Evolutionary conservation across 2,888 invertebrate genomes (phyloP).

Genomic region (Eupeodes latifasciatus): DNA sequence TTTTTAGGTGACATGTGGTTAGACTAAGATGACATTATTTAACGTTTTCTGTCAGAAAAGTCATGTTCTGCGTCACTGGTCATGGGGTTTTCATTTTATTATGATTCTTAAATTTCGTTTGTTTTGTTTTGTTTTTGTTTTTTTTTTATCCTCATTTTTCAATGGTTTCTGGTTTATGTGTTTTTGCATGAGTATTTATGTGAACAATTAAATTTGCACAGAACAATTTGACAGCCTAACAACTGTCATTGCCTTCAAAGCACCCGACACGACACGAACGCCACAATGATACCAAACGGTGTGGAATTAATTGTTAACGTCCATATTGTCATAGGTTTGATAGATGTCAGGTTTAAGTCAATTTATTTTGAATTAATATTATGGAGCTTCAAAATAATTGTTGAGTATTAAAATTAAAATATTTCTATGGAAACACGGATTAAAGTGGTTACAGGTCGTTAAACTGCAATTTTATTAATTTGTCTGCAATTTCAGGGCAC

Average conservation of each 20-base stretch:
- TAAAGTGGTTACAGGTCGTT: conserved; percentile 28
- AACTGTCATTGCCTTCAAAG: conserved; percentile 61
- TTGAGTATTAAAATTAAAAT: conserved; percentile 52
- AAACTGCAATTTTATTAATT: conserved; percentile 27
- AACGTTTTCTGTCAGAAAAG: conserved; percentile 59
- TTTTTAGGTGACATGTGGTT: conserved; percentile 47
- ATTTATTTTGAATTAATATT: conserved; percentile 70
- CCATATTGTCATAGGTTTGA: conserved; percentile 36
- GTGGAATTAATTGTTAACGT: conserved; percentile 60
- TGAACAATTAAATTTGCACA: conserved; percentile 58
- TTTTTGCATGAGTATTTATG: conserved; percentile 60
- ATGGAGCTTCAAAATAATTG: conserved; percentile 18
- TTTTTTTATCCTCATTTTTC: background rate
- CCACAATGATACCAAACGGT: background rate
- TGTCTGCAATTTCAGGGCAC: background rate
- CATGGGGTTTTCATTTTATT: conserved; percentile 31
- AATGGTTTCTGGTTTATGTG: conserved; percentile 18
- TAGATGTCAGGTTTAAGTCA: conserved; percentile 55
- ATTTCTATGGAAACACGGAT: conserved; percentile 8
- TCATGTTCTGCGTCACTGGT: conserved; percentile 62
- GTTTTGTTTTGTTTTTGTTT: background rate
- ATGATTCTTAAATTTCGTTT: background rate
- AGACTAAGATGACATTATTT: conserved; percentile 65
- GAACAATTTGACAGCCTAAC: conserved; percentile 54
- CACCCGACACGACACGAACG: background rate